These are phyloP conservation scores for Rutilus rutilus DNA, from an alignment of 2,113 vertebrate genomes.

Conservation along the genomic window DNA sequence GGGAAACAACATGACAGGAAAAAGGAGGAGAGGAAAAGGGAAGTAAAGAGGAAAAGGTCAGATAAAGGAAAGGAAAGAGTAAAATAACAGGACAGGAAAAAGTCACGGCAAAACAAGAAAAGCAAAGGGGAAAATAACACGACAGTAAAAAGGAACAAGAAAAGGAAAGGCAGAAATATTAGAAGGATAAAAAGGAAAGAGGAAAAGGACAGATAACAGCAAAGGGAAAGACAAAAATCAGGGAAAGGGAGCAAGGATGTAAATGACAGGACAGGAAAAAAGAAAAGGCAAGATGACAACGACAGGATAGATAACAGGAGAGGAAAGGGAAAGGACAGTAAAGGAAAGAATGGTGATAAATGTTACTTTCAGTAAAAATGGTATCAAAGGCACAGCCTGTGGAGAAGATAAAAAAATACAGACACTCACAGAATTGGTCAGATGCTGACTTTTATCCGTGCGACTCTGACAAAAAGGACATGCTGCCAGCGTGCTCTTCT, in stretches of 20 bases:
- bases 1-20: neutral
- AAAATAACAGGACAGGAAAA: neutral
- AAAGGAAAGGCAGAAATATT: neutral
- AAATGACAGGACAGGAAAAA: neutral
- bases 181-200: neutral
- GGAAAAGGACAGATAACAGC: neutral
- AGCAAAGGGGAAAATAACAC: neutral
- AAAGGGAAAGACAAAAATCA: neutral
- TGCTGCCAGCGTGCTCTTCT: slow-evolving; percentile 4
- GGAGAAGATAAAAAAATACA: neutral
- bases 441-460: neutral
- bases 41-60: neutral
- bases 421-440: neutral
- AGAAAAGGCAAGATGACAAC: neutral
- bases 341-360: neutral
- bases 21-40: neutral
- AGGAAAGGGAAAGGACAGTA: neutral
- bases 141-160: neutral
- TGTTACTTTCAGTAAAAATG: neutral
- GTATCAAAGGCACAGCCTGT: neutral
- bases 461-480: neutral
- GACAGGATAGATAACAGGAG: neutral
- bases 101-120: neutral
- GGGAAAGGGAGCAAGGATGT: too few relatives aligned
- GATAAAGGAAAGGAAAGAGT: neutral